Percentiles rank a stretch among this genome's conserved stretches.
These are phyloP conservation scores for Crotalus horridus DNA, from an alignment of 2,113 vertebrate species.

Conservation along the genomic window DNA sequence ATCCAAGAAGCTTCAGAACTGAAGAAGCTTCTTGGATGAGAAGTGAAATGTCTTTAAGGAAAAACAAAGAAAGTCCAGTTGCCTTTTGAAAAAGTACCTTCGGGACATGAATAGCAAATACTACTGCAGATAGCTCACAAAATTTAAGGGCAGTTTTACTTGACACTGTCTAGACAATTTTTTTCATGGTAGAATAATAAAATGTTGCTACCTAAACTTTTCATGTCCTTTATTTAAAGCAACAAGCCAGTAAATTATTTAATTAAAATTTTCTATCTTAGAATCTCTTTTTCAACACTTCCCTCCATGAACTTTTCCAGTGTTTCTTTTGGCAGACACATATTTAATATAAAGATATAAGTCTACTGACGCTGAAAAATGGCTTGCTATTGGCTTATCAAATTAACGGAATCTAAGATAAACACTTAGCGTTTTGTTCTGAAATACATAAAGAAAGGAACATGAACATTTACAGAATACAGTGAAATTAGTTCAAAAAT, in stretches of 20 bases:
- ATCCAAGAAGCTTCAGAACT: neutral
- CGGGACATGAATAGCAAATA: neutral
- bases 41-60: neutral
- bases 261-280: neutral
- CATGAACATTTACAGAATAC: neutral
- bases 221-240: neutral
- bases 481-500: neutral
- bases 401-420: neutral
- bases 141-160: neutral
- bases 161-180: neutral
- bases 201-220: neutral
- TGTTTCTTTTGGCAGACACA: neutral
- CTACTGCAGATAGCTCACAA: neutral
- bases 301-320: neutral
- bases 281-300: neutral
- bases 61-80: neutral
- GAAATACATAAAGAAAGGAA: neutral
- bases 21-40: neutral
- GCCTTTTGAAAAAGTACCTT: neutral
- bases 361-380: neutral
- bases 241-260: neutral
- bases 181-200: neutral
- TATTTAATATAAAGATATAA: neutral
- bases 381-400: neutral
- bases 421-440: neutral